These are phyloP conservation scores for Netelia melanura DNA, from an alignment of 2,888 invertebrate species.

Conservation along the genomic window DNA sequence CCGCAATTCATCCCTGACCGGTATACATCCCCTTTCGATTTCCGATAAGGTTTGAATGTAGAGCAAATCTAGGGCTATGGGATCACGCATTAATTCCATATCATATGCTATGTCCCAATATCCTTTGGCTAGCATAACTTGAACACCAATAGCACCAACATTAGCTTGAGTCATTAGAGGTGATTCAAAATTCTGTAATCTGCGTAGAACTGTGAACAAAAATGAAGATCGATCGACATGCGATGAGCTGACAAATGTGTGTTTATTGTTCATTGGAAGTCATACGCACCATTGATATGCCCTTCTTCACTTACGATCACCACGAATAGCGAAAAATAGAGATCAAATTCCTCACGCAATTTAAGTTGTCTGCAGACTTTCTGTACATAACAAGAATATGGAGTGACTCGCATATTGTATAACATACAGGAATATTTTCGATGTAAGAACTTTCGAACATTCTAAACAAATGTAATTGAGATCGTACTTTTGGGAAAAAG, in stretches of 20 bases:
- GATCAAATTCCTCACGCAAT: conserved; percentile 91
- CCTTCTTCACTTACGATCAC: conserved; percentile 91
- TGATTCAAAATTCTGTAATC: conserved; percentile 98
- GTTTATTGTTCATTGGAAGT: background rate
- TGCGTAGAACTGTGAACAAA: conserved; percentile 89
- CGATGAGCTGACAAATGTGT: background rate
- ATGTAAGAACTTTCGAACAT: background rate
- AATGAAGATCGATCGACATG: background rate
- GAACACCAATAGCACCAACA: conserved; percentile 89
- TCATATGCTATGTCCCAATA: conserved; percentile 96
- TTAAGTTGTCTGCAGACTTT: conserved; percentile 93
- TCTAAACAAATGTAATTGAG: conserved; percentile 50
- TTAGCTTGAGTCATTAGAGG: conserved; percentile 96
- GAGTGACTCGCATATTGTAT: background rate
- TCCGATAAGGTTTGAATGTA: conserved; percentile 95
- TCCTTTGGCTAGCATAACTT: conserved; percentile 95
- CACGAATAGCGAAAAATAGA: conserved; percentile 96
- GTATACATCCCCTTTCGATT: conserved; percentile 94
- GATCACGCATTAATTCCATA: conserved; percentile 92
- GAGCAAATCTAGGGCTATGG: conserved; percentile 93
- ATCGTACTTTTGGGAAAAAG: conserved; percentile 20
- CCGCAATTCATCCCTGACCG: conserved; percentile 89
- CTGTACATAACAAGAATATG: conserved; percentile 83
- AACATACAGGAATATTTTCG: no score
- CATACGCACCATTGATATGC: conserved; percentile 87